Base-by-base conservation (phyloP, 2,888 invertebrate species). In the Galerucella nymphaeae region DNA sequence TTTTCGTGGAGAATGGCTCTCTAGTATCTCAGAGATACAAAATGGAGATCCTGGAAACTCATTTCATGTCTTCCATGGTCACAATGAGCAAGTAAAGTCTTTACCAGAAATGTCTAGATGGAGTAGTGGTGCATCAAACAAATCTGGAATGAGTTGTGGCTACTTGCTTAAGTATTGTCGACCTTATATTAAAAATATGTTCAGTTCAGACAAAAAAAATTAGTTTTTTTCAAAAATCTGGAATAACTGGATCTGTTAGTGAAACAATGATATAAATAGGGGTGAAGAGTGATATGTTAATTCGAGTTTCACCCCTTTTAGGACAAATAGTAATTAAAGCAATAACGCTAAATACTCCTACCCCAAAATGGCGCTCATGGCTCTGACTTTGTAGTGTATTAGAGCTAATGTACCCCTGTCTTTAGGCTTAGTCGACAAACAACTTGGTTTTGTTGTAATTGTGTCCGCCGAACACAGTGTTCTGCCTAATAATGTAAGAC, bases 391-490 rank as follows among this genome's bases (percentile, higher is more conserved):
- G 81, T 82, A 81, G 84, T 84, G 84, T 85, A 85, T 85, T 85
- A 85, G 83, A 82, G 83, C 84, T 84, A 83, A 84, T 84, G 82
- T 83, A 83, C 83, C 83, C 79, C 77, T 76, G 77, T 78, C 80
- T 76, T 79, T 77, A 81, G 83, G 82, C 83, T 84, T 84, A 84
- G 83, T 83, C 84, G 83, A 85, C 85, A 85, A 85, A 85, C 85
- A 85, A 85, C 83, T 84, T 83, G 85, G 84, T 85, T 84, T 85
- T 84, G 85, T 84, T 85, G 84, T 85, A 85, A 85, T 85, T 85
- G 85, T 84, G 78, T 83, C 83, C 84, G 83, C 83, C 83, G 81
- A 84, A 84, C 84, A 83, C 79, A 80, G 82, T 84, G 83, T 84
- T 84, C 83, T 82, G 83, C 84, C 84, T 84, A 85, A 85, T 85